phyloP scores from a whole-genome alignment of 2,797 vertebrate genomes.

The Bradypus variegatus region DNA sequence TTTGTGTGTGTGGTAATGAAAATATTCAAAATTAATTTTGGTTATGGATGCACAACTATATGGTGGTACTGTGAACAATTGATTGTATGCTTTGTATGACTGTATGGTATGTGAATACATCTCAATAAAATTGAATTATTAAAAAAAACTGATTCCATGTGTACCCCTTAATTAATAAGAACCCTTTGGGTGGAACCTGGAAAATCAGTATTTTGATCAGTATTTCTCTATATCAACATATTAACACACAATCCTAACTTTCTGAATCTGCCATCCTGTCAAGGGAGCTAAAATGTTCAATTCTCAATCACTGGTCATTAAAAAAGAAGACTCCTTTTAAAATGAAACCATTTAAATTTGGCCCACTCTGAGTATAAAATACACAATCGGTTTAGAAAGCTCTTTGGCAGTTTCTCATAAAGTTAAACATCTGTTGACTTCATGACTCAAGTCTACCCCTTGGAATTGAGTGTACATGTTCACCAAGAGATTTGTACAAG shows the following conservation, averaged over 20 bases:
- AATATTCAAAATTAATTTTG: no score
- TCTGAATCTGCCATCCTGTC: not conserved
- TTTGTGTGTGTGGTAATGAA: no score
- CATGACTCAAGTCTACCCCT: not conserved
- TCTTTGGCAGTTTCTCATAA: not conserved
- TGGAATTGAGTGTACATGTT: not conserved
- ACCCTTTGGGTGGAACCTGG: not conserved
- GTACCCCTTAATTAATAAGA: not conserved
- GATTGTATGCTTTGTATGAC: no score
- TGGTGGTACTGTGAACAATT: no score
- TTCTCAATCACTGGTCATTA: not conserved
- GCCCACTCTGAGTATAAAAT: not conserved
- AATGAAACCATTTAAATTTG: not conserved
- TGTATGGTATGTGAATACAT: no score
- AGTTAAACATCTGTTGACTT: not conserved
- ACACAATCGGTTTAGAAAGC: not conserved
- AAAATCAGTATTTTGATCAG: not conserved
- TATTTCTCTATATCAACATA: not conserved
- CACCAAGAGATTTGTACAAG: not conserved
- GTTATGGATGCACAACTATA: no score
- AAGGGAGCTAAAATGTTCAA: not conserved
- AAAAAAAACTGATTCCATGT: not conserved
- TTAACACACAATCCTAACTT: not conserved
- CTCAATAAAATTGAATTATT: no score
- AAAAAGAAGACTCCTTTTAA: not conserved